A percentile compares a stretch with the other conserved stretches of the same genome.
phyloP scores from a whole-genome alignment of 2,888 invertebrate genomes.

The Schizaphis graminum region DNA sequence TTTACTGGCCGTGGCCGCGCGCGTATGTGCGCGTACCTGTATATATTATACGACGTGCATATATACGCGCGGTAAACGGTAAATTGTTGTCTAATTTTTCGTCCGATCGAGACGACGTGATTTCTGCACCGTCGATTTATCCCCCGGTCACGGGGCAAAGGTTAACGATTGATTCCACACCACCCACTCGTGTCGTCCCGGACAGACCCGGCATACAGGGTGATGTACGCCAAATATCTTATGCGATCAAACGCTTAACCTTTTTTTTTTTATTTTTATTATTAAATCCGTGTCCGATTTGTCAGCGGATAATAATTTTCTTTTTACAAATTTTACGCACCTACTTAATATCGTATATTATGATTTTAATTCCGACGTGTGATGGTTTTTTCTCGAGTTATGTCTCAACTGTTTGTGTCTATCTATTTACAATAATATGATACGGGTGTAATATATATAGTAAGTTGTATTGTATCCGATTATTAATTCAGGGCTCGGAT shows the following conservation, averaged over 20 bases:
- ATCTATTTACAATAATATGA: too few relatives aligned
- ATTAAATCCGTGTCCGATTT: too few relatives aligned
- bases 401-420: too few relatives aligned
- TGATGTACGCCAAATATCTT: not conserved
- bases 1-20: not conserved
- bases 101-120: constrained; percentile 50
- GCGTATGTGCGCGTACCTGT: not conserved
- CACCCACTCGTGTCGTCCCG: not conserved
- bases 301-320: too few relatives aligned
- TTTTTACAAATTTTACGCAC: too few relatives aligned
- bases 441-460: too few relatives aligned
- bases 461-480: too few relatives aligned
- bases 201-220: not conserved
- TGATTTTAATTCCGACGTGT: too few relatives aligned
- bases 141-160: not conserved
- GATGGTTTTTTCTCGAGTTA: too few relatives aligned
- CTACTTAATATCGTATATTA: too few relatives aligned
- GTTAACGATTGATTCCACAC: constrained; percentile 23
- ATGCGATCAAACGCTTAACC: not conserved
- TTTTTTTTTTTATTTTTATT: not conserved
- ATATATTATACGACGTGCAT: not conserved
- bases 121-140: constrained; percentile 38
- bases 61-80: not conserved
- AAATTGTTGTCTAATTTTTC: constrained; percentile 29
- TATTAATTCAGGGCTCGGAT: too few relatives aligned